A percentile compares a stretch with the other conserved stretches of the same genome.
Conservation (phyloP, 2,797 vertebrate species). For the Dendrocincla tyrannina region DNA sequence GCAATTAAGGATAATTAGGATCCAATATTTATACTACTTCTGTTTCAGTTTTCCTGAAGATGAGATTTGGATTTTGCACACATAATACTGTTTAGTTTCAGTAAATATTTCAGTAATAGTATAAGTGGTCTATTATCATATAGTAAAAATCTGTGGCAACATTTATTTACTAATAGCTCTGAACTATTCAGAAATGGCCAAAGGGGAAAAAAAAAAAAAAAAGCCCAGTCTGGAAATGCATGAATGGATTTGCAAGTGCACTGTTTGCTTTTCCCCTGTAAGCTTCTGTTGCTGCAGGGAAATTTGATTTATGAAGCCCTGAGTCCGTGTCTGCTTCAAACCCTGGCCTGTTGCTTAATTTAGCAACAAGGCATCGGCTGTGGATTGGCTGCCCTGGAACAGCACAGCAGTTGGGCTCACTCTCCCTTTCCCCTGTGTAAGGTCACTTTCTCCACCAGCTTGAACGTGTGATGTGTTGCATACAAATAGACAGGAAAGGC, state of each 20-base stretch:
- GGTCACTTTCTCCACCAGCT: conserved; percentile 52
- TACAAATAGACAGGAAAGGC: conserved; percentile 39
- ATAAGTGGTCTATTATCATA: background rate
- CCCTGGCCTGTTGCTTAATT: conserved; percentile 61
- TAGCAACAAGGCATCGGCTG: conserved; percentile 34
- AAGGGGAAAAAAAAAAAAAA: background rate
- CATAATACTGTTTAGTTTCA: background rate
- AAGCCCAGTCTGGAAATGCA: background rate
- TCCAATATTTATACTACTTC: conserved; percentile 2
- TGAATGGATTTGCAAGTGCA: conserved; percentile 51
- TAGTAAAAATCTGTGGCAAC: background rate
- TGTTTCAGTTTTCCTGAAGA: conserved; percentile 38
- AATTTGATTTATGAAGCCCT: conserved; percentile 69
- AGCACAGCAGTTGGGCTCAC: conserved; percentile 28
- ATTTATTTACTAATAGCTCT: conserved; percentile 35
- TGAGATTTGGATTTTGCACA: conserved; percentile 31
- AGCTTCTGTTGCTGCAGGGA: conserved; percentile 34
- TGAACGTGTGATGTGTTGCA: conserved; percentile 10
- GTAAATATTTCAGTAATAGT: conserved; percentile 51
- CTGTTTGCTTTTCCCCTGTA: conserved; percentile 40
- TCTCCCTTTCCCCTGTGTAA: conserved; percentile 24
- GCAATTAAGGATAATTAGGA: conserved; percentile 34
- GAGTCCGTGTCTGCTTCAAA: conserved; percentile 50
- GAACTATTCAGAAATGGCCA: background rate
- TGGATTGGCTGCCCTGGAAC: conserved; percentile 57